A percentile compares a stretch with the other conserved stretches of the same genome.
Conservation (phyloP, 1,140 invertebrate genomes). For the Drosophila willistoni region DNA sequence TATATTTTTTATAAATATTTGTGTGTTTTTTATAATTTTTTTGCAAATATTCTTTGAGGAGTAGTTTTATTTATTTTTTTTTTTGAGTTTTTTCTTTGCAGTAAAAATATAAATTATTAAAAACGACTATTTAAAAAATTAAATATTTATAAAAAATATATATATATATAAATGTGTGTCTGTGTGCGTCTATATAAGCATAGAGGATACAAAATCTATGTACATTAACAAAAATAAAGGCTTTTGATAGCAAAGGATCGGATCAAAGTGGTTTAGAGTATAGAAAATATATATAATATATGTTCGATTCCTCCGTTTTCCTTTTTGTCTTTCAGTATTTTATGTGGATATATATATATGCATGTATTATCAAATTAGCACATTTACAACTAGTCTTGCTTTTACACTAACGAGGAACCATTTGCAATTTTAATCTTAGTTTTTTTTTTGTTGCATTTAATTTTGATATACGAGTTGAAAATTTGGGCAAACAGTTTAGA, state of each 20-base stretch:
- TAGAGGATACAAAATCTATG: conserved; percentile 41
- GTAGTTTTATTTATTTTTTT: conserved; percentile 54
- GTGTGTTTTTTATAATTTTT: conserved; percentile 62
- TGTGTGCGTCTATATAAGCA: conserved; percentile 38
- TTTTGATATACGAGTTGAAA: conserved; percentile 71
- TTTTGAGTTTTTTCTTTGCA: conserved; percentile 54
- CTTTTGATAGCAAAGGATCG: background rate
- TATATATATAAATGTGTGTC: conserved; percentile 25
- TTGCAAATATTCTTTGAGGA: conserved; percentile 63
- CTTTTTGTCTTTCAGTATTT: background rate
- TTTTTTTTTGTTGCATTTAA: conserved; percentile 59
- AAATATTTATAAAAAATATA: conserved; percentile 80
- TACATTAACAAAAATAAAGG: conserved; percentile 47
- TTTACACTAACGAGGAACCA: conserved; percentile 82
- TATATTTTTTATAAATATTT: conserved; percentile 66
- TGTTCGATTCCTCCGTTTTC: conserved; percentile 36
- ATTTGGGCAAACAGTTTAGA: conserved; percentile 67
- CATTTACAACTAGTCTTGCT: conserved; percentile 68
- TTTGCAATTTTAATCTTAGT: conserved; percentile 72
- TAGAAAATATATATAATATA: conserved; percentile 33
- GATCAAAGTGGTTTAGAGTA: background rate
- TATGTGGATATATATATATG: conserved; percentile 6
- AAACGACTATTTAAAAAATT: conserved; percentile 82
- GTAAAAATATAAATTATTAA: conserved; percentile 82
- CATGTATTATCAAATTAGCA: conserved; percentile 58